Conservation (phyloP, 2,888 invertebrate species). For the Diloba caeruleocephala region DNA sequence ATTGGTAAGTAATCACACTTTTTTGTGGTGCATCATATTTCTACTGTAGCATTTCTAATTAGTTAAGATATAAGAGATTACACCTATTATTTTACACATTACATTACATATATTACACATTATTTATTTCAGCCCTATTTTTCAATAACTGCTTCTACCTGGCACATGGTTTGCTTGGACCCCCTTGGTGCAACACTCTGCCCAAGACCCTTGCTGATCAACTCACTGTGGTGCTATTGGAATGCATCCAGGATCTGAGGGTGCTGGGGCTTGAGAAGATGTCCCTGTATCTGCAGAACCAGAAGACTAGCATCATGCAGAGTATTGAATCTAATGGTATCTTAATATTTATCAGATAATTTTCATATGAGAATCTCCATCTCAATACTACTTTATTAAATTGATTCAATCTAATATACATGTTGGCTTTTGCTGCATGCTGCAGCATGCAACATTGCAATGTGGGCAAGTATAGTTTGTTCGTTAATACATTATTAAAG, state of each 20-base stretch:
- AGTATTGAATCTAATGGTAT: constrained; percentile 77
- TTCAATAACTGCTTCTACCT: constrained; percentile 88
- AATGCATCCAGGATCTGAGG: constrained; percentile 81
- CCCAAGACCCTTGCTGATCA: constrained; percentile 69
- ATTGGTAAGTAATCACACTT: constrained; percentile 71
- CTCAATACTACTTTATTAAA: too few species aligned
- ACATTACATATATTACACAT: too few species aligned
- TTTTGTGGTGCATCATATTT: too few species aligned
- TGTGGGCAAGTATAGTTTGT: too few species aligned
- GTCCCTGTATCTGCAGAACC: constrained; percentile 78
- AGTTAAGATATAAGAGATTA: background rate
- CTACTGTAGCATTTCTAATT: background rate
- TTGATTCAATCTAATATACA: too few species aligned
- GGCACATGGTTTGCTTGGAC: constrained; percentile 83
- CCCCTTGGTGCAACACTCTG: constrained; percentile 80
- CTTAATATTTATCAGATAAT: background rate
- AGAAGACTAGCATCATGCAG: constrained; percentile 74
- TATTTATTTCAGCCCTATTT: constrained; percentile 76
- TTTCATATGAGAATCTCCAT: too few species aligned
- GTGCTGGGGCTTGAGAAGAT: constrained; percentile 82
- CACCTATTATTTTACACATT: background rate
- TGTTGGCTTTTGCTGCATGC: too few species aligned
- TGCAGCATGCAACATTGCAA: too few species aligned
- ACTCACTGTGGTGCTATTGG: constrained; percentile 71
- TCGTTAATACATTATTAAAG: too few species aligned